These are phyloP conservation scores for Cryptoblepharus egeriae DNA, from an alignment of 2,797 vertebrate genomes.

Conservation along the genomic window DNA sequence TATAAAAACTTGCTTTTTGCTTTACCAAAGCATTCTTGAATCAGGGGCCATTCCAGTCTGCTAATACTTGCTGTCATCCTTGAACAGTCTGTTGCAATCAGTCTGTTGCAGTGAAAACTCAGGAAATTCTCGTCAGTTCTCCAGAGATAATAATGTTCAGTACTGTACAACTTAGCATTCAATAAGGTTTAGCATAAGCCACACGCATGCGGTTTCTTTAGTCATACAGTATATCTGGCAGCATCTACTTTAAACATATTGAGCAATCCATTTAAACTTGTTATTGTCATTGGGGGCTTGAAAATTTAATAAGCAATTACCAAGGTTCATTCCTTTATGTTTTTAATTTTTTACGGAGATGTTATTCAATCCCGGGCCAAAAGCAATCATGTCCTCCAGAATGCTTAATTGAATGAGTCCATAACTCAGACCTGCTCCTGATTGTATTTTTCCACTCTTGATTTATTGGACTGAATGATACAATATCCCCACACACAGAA, in stretches of 20 bases:
- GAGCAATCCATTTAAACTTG: constrained; percentile 79
- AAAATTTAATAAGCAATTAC: constrained; percentile 83
- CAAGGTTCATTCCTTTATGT: constrained; percentile 71
- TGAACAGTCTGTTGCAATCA: constrained; percentile 37
- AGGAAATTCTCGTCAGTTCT: constrained; percentile 57
- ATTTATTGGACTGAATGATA: constrained; percentile 69
- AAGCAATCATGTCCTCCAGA: constrained; percentile 71
- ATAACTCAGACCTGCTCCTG: constrained; percentile 61
- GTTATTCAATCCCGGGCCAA: constrained; percentile 69
- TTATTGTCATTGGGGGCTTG: constrained; percentile 74
- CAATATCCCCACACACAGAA: constrained; percentile 40
- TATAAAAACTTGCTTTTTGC: neutral
- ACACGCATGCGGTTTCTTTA: constrained; percentile 16
- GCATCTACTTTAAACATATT: constrained; percentile 70
- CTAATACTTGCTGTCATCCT: neutral
- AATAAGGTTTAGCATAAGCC: constrained; percentile 56
- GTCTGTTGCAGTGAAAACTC: constrained; percentile 37
- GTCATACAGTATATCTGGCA: constrained; percentile 40
- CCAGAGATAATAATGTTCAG: constrained; percentile 52
- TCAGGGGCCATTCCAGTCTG: neutral
- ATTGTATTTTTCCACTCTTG: constrained; percentile 62
- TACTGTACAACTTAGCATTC: constrained; percentile 54
- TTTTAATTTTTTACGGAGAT: constrained; percentile 74
- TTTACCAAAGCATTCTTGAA: constrained; percentile 4
- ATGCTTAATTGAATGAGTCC: constrained; percentile 70